phyloP scores from a whole-genome alignment of 2,113 vertebrate genomes.

The Axis porcinus region DNA sequence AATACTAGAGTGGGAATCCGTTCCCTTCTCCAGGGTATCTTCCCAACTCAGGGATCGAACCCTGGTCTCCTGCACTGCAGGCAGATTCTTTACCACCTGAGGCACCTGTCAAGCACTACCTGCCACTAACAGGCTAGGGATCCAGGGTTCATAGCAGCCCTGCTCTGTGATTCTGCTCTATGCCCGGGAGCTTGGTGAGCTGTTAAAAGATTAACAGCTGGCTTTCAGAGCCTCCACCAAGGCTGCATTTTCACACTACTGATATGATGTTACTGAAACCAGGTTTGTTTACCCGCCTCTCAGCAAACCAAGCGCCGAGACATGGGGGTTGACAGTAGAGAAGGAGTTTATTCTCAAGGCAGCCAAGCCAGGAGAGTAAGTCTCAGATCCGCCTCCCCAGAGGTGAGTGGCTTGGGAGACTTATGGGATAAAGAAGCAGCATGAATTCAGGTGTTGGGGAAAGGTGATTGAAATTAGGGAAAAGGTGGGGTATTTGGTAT shows the following conservation, averaged over 20 bases:
- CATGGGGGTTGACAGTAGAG: not conserved
- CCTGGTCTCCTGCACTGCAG: not conserved
- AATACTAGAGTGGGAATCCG: not conserved
- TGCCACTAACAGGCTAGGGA: not conserved
- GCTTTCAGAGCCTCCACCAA: not conserved
- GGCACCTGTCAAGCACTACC: not conserved
- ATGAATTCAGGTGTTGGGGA: not conserved
- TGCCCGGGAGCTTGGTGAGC: not conserved
- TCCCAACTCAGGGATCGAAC: not conserved
- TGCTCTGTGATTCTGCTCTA: not conserved
- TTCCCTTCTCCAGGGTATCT: not conserved
- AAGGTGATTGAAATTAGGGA: not conserved
- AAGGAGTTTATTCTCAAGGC: not conserved
- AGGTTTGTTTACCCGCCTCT: not conserved
- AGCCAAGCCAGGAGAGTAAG: not conserved
- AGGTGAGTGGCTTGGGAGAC: not conserved
- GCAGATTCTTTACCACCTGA: not conserved
- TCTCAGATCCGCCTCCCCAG: not conserved
- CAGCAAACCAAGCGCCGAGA: not conserved
- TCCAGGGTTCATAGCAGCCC: not conserved
- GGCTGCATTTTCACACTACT: not conserved
- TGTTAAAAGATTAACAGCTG: not conserved
- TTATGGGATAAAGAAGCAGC: not conserved
- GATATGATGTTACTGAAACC: not conserved
- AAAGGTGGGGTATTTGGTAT: not conserved